Base-by-base conservation (phyloP, 2,797 vertebrate species). In the Clamator glandarius region DNA sequence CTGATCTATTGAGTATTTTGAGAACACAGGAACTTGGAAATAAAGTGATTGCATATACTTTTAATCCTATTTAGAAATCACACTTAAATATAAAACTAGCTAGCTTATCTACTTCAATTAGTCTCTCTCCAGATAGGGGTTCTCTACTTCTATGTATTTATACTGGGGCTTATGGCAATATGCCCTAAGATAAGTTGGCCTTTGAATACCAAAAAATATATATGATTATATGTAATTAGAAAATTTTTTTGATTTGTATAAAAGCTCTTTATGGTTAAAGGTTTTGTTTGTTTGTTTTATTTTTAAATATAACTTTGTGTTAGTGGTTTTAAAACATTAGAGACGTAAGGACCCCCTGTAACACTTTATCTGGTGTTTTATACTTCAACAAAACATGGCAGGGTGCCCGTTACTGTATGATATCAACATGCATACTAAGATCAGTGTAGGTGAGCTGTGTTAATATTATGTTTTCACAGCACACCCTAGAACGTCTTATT, bases 381-480 rank as follows among this genome's bases (percentile, higher is more conserved):
- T 20, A 39, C 11, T 87, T 69, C 12, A 52, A 57, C 64, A 36
- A 80, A 79, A 78, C 48, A 63, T 52, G 73, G 46, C n/a, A 68
- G 63, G 64, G 44, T 92, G 35, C 61, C 82, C 77, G 84, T 85
- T 95, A 77, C 26, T 55, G 20, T 59, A 62, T 35, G 42, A 74
- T 79, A 89, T 59, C 52, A 89, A 57, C 57, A 93, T 66, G 61
- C 21, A 87, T 86, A 33, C 12, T 75, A 83, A 90, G 33, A 24
- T 82, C 63, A 39, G 1, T 39, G 25, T 68, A 74, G 50, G 84
- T 83, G 61, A 90, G 39, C 25, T 88, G 15, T 86, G 72, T 95
- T 97, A 95, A 97, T 94, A 95, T 84, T 94, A 84, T 69, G 16
- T 42, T 95, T 90, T 82, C 95, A 20, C 67, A 95, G 84, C 81